These are phyloP conservation scores for Poicephalus gulielmi DNA, from an alignment of 2,113 vertebrate species.

Conservation along the genomic window DNA sequence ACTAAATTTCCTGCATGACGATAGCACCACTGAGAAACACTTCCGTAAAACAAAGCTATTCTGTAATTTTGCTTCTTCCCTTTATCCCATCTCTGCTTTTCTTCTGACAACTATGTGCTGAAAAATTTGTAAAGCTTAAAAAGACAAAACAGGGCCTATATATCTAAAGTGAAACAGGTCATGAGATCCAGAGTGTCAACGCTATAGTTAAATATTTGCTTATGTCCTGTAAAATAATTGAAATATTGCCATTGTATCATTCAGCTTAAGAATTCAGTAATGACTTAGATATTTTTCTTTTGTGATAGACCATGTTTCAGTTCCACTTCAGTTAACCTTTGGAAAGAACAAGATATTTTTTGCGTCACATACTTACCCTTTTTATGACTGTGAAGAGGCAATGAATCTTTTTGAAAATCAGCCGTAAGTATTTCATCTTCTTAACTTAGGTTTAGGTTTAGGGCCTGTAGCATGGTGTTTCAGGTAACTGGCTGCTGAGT, in stretches of 20 bases:
- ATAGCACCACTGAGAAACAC: background rate
- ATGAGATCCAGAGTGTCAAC: background rate
- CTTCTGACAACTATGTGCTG: background rate
- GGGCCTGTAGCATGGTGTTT: background rate
- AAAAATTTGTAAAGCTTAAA: background rate
- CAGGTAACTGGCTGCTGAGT: background rate
- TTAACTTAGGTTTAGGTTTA: background rate
- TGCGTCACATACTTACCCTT: conserved; percentile 84
- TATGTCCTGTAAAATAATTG: background rate
- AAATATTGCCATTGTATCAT: background rate
- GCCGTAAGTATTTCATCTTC: conserved; percentile 84
- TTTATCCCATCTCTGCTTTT: background rate
- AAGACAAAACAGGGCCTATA: background rate
- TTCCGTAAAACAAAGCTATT: background rate
- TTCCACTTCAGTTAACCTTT: conserved; percentile 79
- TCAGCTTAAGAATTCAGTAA: conserved; percentile 9
- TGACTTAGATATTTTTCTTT: background rate
- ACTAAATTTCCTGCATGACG: background rate
- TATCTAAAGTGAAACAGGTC: background rate
- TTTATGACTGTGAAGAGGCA: conserved; percentile 91
- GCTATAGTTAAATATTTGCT: background rate
- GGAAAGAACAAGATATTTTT: conserved; percentile 76
- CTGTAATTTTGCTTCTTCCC: background rate
- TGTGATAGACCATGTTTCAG: conserved; percentile 84
- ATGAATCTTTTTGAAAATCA: conserved; percentile 83